phyloP scores from a whole-genome alignment of 2,113 vertebrate genomes.

The Fregata magnificens region DNA sequence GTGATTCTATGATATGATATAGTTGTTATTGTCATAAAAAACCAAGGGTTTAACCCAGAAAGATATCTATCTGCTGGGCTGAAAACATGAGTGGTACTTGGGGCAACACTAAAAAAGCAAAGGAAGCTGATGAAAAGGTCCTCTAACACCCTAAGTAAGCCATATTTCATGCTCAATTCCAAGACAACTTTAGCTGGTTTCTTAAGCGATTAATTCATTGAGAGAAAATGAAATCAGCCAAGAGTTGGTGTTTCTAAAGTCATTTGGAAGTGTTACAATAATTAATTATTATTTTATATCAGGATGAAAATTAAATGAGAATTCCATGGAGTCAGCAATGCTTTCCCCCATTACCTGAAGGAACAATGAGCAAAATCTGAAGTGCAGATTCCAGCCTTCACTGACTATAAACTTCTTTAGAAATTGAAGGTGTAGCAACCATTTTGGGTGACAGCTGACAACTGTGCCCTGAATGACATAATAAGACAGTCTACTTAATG shows the following conservation, averaged over 20 bases:
- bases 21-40: neutral
- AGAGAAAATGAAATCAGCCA: neutral
- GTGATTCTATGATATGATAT: too few relatives aligned
- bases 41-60: neutral
- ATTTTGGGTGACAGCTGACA: neutral
- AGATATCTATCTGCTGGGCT: neutral
- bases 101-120: neutral
- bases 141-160: neutral
- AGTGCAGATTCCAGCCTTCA: neutral
- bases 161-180: neutral
- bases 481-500: neutral
- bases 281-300: neutral
- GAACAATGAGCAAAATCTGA: neutral
- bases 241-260: neutral
- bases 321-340: neutral
- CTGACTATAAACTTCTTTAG: neutral
- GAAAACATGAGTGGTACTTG: neutral
- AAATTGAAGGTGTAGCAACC: neutral
- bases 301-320: neutral
- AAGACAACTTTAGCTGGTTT: neutral
- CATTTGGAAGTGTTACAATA: neutral
- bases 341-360: neutral
- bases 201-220: neutral
- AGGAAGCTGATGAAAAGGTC: neutral
- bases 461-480: neutral